phyloP scores from a whole-genome alignment of 2,888 invertebrate genomes.

The Cerceris ruficornis region DNA sequence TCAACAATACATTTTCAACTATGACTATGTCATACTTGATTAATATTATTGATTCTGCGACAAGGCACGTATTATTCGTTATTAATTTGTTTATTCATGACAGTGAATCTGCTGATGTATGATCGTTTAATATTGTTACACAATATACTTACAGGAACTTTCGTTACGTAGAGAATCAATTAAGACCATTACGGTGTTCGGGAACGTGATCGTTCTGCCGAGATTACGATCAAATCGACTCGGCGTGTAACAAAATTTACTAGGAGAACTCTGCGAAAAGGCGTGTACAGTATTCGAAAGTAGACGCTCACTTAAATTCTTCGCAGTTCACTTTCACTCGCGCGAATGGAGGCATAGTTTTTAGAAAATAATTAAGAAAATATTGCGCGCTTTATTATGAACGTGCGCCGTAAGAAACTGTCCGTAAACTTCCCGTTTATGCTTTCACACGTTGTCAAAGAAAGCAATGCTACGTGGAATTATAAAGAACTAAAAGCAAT shows the following conservation, averaged over 20 bases:
- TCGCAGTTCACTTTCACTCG: not conserved
- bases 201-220: constrained; percentile 15
- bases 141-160: constrained; percentile 1
- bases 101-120: not conserved
- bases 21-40: too few relatives aligned
- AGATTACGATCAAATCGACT: constrained; percentile 21
- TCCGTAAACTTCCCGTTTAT: too few relatives aligned
- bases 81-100: not conserved
- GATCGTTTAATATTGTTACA: not conserved
- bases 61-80: not conserved
- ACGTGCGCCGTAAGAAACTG: not conserved
- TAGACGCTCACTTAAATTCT: not conserved
- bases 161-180: constrained; percentile 34
- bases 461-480: too few relatives aligned
- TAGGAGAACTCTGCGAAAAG: constrained; percentile 2
- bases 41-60: too few relatives aligned
- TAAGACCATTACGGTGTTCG: not conserved
- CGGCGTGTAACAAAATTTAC: not conserved
- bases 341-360: not conserved
- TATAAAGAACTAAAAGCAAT: too few relatives aligned
- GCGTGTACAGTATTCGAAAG: not conserved
- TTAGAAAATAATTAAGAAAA: not conserved
- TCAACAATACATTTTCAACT: too few relatives aligned
- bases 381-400: not conserved
- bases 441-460: too few relatives aligned